phyloP scores from a whole-genome alignment of 2,113 vertebrate genomes.

The Zapornia atra region DNA sequence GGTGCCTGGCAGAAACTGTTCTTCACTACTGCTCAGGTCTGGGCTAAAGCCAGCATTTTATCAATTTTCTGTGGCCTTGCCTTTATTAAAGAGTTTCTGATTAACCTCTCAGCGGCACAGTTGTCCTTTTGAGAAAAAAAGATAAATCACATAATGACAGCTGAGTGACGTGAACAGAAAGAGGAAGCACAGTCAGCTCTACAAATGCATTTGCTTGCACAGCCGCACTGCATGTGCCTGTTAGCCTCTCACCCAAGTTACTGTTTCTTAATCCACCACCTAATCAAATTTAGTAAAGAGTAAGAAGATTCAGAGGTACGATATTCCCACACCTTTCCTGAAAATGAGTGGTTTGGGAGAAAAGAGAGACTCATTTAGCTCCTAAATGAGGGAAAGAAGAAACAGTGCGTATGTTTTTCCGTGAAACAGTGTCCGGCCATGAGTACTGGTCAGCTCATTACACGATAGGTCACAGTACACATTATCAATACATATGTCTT shows the following conservation, averaged over 20 bases:
- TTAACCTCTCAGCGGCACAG: not conserved
- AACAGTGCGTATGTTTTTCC: not conserved
- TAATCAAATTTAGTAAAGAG: not conserved
- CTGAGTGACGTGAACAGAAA: not conserved
- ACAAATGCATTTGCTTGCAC: not conserved
- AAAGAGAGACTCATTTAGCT: not conserved
- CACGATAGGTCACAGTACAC: fast-evolving
- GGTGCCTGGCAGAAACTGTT: not conserved
- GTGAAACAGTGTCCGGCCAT: not conserved
- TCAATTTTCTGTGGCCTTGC: constrained; percentile 42
- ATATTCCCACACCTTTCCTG: not conserved
- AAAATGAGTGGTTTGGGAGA: not conserved
- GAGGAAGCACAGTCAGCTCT: not conserved
- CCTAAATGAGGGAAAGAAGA: not conserved
- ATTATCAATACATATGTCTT: not conserved
- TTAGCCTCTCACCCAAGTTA: not conserved
- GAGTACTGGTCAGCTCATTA: not conserved
- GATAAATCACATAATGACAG: not conserved
- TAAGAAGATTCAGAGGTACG: not conserved
- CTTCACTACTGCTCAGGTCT: not conserved
- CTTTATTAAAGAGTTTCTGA: constrained; percentile 38
- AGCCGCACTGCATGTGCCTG: not conserved
- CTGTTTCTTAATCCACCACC: not conserved
- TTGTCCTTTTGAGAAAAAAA: not conserved
- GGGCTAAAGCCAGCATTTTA: not conserved